Evolutionary conservation across 2,888 invertebrate genomes (phyloP).

Genomic region (Oscheius onirici): DNA sequence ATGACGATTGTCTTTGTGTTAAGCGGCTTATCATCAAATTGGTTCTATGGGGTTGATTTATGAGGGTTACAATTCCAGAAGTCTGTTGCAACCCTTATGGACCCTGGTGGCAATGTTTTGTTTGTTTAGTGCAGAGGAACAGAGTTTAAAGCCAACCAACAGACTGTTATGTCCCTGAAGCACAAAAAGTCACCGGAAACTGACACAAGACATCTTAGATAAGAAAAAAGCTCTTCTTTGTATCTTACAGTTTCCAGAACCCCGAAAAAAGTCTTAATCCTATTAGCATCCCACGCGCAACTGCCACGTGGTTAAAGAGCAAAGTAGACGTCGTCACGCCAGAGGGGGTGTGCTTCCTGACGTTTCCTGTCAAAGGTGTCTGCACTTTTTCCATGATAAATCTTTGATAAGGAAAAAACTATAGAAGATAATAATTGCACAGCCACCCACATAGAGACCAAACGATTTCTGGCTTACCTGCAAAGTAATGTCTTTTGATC

Average conservation of each 20-base stretch:
- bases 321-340: conserved; percentile 1
- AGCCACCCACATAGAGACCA: neutral
- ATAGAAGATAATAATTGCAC: neutral
- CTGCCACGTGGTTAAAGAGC: too few relatives aligned
- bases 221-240: too few relatives aligned
- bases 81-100: too few relatives aligned
- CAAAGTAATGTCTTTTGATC: conserved; percentile 62
- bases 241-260: too few relatives aligned
- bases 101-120: too few relatives aligned
- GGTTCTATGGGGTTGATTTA: conserved; percentile 12
- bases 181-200: too few relatives aligned
- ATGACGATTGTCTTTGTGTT: neutral
- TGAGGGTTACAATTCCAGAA: neutral
- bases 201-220: too few relatives aligned
- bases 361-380: conserved; percentile 19
- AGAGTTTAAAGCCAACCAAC: too few relatives aligned
- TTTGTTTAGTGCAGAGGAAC: too few relatives aligned
- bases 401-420: conserved; percentile 14
- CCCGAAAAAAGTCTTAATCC: too few relatives aligned
- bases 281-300: too few relatives aligned
- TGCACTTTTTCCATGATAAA: conserved; percentile 11
- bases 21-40: conserved; percentile 3
- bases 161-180: too few relatives aligned
- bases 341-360: neutral
- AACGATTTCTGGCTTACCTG: conserved; percentile 38